Percentiles rank a stretch among this genome's conserved stretches.
Evolutionary conservation across 2,113 vertebrate genomes (phyloP).

Genomic region (Clarias magur): DNA sequence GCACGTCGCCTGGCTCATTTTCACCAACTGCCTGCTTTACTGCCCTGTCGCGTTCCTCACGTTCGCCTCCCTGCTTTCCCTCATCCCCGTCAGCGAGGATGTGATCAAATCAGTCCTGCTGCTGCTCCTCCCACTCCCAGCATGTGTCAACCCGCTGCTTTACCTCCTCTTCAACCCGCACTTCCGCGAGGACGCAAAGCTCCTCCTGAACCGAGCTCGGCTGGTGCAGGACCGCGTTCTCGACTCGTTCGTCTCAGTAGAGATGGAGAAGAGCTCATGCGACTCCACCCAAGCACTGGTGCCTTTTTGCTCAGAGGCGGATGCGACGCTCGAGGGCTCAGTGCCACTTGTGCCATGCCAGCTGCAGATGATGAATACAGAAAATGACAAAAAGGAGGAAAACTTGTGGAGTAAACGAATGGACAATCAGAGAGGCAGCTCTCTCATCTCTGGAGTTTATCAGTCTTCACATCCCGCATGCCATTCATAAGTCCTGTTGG

Average conservation of each 20-base stretch:
- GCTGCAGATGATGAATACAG: conserved; percentile 61
- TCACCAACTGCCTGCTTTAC: conserved; percentile 90
- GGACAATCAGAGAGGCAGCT: conserved; percentile 47
- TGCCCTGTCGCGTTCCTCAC: conserved; percentile 92
- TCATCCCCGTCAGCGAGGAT: conserved; percentile 86
- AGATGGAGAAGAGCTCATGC: conserved; percentile 87
- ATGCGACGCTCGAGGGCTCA: conserved; percentile 70
- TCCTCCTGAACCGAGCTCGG: conserved; percentile 73
- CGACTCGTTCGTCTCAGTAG: conserved; percentile 72
- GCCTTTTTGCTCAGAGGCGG: conserved; percentile 74
- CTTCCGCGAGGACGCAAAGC: conserved; percentile 81
- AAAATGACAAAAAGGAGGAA: conserved; percentile 58
- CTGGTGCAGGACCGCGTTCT: conserved; percentile 65
- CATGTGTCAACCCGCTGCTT: conserved; percentile 91
- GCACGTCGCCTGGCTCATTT: conserved; percentile 93
- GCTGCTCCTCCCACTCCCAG: conserved; percentile 86
- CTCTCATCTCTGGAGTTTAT: conserved; percentile 62
- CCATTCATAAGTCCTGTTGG: conserved; percentile 28
- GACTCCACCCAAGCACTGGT: conserved; percentile 85
- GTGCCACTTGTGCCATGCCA: conserved; percentile 80
- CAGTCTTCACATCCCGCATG: conserved; percentile 63
- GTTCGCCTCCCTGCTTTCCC: conserved; percentile 86
- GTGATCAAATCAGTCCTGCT: conserved; percentile 87
- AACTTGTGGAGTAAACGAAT: conserved; percentile 62
- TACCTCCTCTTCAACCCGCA: conserved; percentile 88